Evolutionary conservation across 37 sponge, comb jelly and placozoan species (phyloP), one percentile per base, ranked within the genome.

Genomic region (Hormiphora californensis): DNA sequence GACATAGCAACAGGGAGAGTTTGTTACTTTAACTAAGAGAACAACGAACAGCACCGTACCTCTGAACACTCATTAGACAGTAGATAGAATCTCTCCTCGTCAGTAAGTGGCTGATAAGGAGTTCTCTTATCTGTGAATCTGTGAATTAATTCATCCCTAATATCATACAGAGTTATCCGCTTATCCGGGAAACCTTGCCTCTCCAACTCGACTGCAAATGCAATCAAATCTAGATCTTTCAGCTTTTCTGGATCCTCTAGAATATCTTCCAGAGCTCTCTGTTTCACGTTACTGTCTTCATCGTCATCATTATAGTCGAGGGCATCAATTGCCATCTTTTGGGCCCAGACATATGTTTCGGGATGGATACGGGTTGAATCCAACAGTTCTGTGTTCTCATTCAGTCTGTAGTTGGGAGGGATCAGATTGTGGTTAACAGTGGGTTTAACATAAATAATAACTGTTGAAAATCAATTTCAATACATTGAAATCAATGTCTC

Each of bases 281-380:
- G 81, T 28, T 73, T 73, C 28, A 73, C 38, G 22, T 41, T 73
- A 1, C 23, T 22, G 25, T 73, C 81, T 3, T 73, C 81, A 1
- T 73, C 81, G 81, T 73, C 95, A 91, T 92, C 96, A 55, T 96
- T 92, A 88, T 95, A 92, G 55, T 97, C 99, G 30, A 97, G 88
- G 23, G 99, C 99, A 89, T 97, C 99, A 12, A 94, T 88, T 21
- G 99, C 99, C 95, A 97, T 97, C 68, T 97, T 97, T n/a, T 90
- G 81, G 17, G 95, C 99, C 99, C 99, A 97, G 54, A 91, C 93
- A 28, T 97, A 97, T 1, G 95, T 92, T 87, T 97, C 99, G 0
- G 95, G 95, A 62, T 97, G 99, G 32, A 94, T 90, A 9, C 99
- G 44, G n/a, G 99, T 93, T 32, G 90, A 78, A 89, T 97, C 99